Conservation (phyloP, 2,113 vertebrate genomes). For the Xenopus borealis region DNA sequence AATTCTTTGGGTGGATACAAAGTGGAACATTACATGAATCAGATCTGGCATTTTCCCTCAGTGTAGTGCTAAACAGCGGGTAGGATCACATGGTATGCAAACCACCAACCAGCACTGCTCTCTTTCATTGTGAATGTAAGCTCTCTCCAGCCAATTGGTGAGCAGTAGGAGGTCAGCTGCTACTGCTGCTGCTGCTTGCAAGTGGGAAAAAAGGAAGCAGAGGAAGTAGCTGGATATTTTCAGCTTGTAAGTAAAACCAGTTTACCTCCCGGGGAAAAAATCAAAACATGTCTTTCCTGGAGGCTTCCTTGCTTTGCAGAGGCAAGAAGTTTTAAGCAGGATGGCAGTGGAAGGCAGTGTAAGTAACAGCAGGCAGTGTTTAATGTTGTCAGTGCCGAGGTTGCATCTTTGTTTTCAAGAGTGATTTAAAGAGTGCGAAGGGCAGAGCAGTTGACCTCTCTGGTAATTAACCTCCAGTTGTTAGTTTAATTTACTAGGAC, state of each 20-base stretch:
- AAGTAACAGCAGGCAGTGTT: constrained; percentile 15
- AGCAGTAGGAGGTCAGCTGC: constrained; percentile 19
- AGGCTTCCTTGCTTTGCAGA: background rate
- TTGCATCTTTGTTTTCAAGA: background rate
- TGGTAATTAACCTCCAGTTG: too few relatives aligned
- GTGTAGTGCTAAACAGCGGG: constrained; percentile 16
- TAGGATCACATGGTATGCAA: constrained; percentile 5
- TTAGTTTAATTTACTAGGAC: too few relatives aligned
- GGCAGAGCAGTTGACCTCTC: too few relatives aligned
- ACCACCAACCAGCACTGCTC: background rate
- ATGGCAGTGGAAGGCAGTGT: constrained; percentile 35
- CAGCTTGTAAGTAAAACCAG: constrained; percentile 30
- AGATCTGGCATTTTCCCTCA: constrained; percentile 26
- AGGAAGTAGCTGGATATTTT: constrained; percentile 36
- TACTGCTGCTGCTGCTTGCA: constrained; percentile 14
- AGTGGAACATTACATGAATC: constrained; percentile 12
- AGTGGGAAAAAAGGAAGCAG: constrained; percentile 1
- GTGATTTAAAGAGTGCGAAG: background rate
- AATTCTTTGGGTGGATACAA: background rate
- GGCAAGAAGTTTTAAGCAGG: constrained; percentile 4
- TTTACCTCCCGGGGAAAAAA: background rate
- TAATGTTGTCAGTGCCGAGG: background rate
- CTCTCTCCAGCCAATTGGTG: background rate
- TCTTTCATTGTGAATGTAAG: constrained; percentile 12
- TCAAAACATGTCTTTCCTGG: constrained; percentile 11